These are phyloP conservation scores for Pterostichus madidus DNA, from an alignment of 2,888 invertebrate species.

Conservation along the genomic window DNA sequence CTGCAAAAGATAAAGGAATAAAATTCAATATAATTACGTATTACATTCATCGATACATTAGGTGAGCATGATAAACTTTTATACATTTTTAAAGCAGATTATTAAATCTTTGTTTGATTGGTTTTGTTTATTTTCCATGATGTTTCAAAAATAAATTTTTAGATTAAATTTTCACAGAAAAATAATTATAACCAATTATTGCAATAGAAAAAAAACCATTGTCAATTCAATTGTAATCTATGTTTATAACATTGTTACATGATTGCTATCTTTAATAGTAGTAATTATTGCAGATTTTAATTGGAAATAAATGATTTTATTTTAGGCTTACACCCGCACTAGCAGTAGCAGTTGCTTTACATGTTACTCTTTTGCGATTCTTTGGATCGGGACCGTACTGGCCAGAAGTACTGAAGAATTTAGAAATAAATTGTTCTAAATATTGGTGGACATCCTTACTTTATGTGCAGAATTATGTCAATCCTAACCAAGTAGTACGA, in stretches of 20 bases:
- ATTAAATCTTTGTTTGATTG: conserved; percentile 9
- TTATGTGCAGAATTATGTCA: conserved; percentile 72
- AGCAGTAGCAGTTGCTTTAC: conserved; percentile 75
- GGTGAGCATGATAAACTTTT: conserved; percentile 71
- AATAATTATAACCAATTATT: not conserved
- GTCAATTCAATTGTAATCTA: not conserved
- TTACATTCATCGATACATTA: conserved; percentile 77
- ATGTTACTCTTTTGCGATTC: conserved; percentile 76
- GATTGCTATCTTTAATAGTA: no score
- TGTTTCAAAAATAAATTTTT: not conserved
- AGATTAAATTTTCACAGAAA: not conserved
- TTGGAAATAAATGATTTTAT: conserved; percentile 5
- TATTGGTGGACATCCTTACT: conserved; percentile 72
- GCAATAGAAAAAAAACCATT: not conserved
- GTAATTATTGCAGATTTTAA: not conserved
- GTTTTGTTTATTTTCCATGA: not conserved
- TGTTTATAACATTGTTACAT: not conserved
- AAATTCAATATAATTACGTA: conserved; percentile 73
- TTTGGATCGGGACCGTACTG: conserved; percentile 78
- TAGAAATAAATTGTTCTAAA: conserved; percentile 69
- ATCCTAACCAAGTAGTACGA: conserved; percentile 58
- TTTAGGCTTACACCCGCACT: conserved; percentile 78
- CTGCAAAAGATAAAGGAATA: conserved; percentile 71
- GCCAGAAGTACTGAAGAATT: conserved; percentile 69
- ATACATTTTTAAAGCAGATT: not conserved